Base-by-base conservation (phyloP, 2,797 vertebrate genomes). In the Vireo griseus region DNA sequence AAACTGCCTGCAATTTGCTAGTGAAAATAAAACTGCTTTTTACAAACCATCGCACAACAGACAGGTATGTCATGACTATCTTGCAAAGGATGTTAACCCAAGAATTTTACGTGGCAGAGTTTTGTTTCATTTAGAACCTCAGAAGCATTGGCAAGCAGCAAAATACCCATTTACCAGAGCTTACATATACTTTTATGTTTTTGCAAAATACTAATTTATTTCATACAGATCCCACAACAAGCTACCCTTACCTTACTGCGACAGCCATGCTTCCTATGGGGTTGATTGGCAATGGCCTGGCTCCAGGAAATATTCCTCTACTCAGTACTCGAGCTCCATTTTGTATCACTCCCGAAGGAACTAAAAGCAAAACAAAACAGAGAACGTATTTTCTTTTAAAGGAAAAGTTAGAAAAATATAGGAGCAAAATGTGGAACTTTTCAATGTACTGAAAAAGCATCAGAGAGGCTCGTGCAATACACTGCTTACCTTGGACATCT, bases 311-410 rank as follows among this genome's bases (percentile, higher is more conserved):
- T 95, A 99, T 98, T 55, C 99, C 98, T 97, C 99, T 98, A 98
- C 98, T 99, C 97, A 99, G 97, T 85, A 99, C 98, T 33, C 99
- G 98, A 50, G 99, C 98, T 94, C 99, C 99, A 57, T 99, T 99
- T 97, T 99, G 99, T 97, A 99, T 99, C 97, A 99, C 99, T 90
- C 99, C 98, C 2, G 98, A 98, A 95, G 99, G 98, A 98, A 99
- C 99, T 99, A 88, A 22, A 96, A 94, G 67, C 6, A 52, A 47
- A 44, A 51, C 20, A 25, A 65, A 67, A 77, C 62, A 86, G 10
- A 83, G 25, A 77, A 82, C 2, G 8, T 58, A 77, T 91, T 92
- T 73, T 51, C 61, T 94, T 95, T 92, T 66, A 73, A 78, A 88
- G 28, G 22, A 77, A 40, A 88, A 48, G 29, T 62, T 19, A 77